Evolutionary conservation across 1,140 invertebrate genomes (phyloP).

Genomic region (Plectrocnemia conspersa): DNA sequence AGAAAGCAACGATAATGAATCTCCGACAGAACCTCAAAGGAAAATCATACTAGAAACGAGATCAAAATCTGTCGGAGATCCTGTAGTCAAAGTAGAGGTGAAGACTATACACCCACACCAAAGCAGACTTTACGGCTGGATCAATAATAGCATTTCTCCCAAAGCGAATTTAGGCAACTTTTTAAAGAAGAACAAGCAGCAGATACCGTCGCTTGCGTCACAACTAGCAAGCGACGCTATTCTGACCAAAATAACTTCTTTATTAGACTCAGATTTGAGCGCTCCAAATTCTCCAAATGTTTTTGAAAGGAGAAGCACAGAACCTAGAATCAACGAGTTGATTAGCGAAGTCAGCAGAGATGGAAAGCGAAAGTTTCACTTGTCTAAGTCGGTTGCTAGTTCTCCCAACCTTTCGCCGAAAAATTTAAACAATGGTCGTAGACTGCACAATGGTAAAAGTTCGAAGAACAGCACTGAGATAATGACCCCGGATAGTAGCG

Average conservation of each 20-base stretch:
- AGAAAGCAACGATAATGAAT: slow-evolving; percentile 8
- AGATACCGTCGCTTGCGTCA: slow-evolving; percentile 13
- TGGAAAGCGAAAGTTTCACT: slow-evolving; percentile 11
- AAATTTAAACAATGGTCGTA: slow-evolving; percentile 8
- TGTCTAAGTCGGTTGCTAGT: slow-evolving; percentile 27
- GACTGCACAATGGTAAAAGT: too few species aligned
- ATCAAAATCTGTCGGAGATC: slow-evolving; percentile 21
- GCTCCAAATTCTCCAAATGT: slow-evolving; percentile 1
- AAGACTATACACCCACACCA: slow-evolving; percentile 8
- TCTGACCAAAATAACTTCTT: slow-evolving; percentile 21
- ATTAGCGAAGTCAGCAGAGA: neutral
- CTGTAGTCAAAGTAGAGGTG: neutral
- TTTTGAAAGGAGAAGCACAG: slow-evolving; percentile 1
- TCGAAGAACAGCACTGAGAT: neutral
- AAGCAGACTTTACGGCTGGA: slow-evolving; percentile 9
- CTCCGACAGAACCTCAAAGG: neutral
- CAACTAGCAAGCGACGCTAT: slow-evolving; percentile 24
- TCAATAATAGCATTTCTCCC: slow-evolving; percentile 23
- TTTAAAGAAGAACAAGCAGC: slow-evolving; percentile 28
- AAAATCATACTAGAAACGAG: neutral
- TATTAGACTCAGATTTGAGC: slow-evolving; percentile 29
- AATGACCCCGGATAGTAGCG: neutral
- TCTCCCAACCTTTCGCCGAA: slow-evolving; percentile 23
- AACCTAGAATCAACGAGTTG: neutral
- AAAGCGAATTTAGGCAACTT: slow-evolving; percentile 26